Conservation (phyloP, 2,888 invertebrate species). For the Caradrina clavipalpis region DNA sequence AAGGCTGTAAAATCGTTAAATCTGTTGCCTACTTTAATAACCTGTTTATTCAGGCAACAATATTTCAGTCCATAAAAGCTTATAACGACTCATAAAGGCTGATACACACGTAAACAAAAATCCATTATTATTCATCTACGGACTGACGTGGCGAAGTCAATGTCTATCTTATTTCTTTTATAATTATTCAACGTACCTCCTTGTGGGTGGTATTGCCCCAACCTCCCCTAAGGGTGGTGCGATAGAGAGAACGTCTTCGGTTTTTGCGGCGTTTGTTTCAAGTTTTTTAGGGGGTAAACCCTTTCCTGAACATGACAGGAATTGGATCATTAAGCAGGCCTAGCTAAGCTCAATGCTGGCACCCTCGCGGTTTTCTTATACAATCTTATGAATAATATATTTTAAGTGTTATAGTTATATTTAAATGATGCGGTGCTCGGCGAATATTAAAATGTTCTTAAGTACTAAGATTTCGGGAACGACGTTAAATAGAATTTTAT, state of each 20-base stretch:
- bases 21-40: slow-evolving; percentile 74
- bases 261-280: slow-evolving; percentile 91
- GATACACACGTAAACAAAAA: slow-evolving; percentile 87
- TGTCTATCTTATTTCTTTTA: slow-evolving; percentile 91
- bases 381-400: slow-evolving; percentile 74
- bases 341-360: slow-evolving; percentile 86
- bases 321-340: slow-evolving; percentile 91
- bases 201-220: slow-evolving; percentile 73
- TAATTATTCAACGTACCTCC: slow-evolving; percentile 88
- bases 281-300: slow-evolving; percentile 91
- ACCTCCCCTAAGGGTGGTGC: slow-evolving; percentile 72
- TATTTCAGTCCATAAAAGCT: slow-evolving; percentile 79
- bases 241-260: slow-evolving; percentile 89
- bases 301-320: slow-evolving; percentile 91
- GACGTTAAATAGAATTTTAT: slow-evolving; percentile 36
- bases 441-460: slow-evolving; percentile 54
- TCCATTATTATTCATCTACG: slow-evolving; percentile 90
- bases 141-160: slow-evolving; percentile 88
- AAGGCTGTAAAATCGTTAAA: slow-evolving; percentile 64
- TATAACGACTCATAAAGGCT: slow-evolving; percentile 79
- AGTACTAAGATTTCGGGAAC: slow-evolving; percentile 20
- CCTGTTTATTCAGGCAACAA: slow-evolving; percentile 77
- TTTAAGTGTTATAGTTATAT: slow-evolving; percentile 66
- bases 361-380: slow-evolving; percentile 74
- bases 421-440: slow-evolving; percentile 57